Evolutionary conservation across 2,797 vertebrate genomes (phyloP).

Genomic region (Hypotaenidia okinawae): DNA sequence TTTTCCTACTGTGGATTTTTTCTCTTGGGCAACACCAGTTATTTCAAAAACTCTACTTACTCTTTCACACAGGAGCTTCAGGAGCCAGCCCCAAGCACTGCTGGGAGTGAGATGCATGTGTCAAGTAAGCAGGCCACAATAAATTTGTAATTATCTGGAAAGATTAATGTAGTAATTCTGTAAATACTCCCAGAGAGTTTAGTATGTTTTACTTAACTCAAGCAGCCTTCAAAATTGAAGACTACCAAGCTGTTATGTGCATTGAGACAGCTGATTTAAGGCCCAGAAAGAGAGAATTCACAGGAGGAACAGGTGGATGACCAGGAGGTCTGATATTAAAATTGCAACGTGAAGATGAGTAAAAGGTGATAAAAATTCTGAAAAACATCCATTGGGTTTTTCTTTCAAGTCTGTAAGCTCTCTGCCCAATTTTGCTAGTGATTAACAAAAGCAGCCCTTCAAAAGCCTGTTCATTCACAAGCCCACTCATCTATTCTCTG

Average conservation of each 20-base stretch:
- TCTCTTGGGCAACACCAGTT: background rate
- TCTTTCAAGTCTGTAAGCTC: background rate
- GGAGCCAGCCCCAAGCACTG: background rate
- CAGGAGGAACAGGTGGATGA: background rate
- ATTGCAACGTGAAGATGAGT: accelerated
- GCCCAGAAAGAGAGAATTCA: background rate
- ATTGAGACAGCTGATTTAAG: background rate
- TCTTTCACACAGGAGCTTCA: background rate
- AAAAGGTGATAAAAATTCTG: background rate
- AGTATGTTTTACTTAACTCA: background rate
- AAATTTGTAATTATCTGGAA: background rate
- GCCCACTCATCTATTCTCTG: slow-evolving; percentile 37
- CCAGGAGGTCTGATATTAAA: background rate
- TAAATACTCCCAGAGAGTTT: background rate
- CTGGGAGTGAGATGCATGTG: accelerated
- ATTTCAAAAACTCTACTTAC: background rate
- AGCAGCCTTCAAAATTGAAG: background rate
- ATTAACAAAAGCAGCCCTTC: slow-evolving; percentile 26
- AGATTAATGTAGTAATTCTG: background rate
- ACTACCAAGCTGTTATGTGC: background rate
- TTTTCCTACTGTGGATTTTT: background rate
- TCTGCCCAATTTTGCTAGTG: background rate
- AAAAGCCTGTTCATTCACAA: slow-evolving; percentile 27
- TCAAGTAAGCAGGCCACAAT: background rate
- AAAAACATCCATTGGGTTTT: background rate